Base-by-base conservation (phyloP, 2,888 invertebrate species). In the Drosophila monieri region DNA sequence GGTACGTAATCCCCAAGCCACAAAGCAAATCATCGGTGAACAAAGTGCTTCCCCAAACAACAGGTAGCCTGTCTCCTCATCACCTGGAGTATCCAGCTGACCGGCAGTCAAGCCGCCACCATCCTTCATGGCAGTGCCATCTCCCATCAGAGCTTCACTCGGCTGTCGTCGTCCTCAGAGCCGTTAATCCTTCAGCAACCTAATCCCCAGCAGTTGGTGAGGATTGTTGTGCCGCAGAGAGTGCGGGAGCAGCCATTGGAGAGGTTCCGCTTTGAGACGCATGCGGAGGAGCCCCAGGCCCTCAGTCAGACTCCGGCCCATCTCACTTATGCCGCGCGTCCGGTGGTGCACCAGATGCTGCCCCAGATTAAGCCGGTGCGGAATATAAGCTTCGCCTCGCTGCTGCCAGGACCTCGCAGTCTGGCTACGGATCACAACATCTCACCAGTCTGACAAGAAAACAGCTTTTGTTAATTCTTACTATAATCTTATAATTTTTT, bases 131-230 rank as follows among this genome's bases (percentile, higher is more conserved):
- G 54, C 39, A 70, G 80, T 1, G 90, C 93, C 1, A 91, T 93
- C 0, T 93, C 94, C 6, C 93, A 93, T 67, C 93, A 93, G 75
- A 92, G 93, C 52, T 92, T 93, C 15, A 83, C 92, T 10, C 93
- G 93, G 56, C 51, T 78, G 37, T 56, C 86, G 37, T 54, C 86
- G 6, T 9, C 70, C 18, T 57, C 39, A 8, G 32, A 62, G 48
- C 64, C 70, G 21, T 37, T 71, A 64, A 52, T 52, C 56, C 55
- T 62, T 3, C 68, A 58, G 25, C 35, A 39, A 15, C 46, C 12
- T 3, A 25, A 65, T 9, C 39, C 15, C 10, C 56, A 55, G 8
- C 37, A 57, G n/a, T 30, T 37, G 43, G 14, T 51, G 12, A 61
- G 76, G 54, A 80, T 80, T 27, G 43, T 76, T 10, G 76, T 18